A percentile compares a stretch with the other conserved stretches of the same genome.
phyloP scores from a whole-genome alignment of 1,140 invertebrate genomes.

The Scylla paramamosain region DNA sequence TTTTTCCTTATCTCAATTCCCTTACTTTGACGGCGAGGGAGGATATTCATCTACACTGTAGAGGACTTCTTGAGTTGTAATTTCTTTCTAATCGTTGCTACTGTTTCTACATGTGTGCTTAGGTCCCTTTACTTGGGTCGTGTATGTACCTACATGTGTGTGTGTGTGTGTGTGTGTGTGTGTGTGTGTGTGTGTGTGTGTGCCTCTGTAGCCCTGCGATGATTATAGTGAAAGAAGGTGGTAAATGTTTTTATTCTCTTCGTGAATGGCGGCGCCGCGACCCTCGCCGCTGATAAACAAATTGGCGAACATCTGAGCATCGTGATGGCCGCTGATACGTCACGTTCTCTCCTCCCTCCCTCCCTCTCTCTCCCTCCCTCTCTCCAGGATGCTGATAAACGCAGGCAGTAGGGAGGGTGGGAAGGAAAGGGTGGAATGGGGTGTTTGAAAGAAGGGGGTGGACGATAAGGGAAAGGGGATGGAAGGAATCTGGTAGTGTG shows the following conservation, averaged over 20 bases:
- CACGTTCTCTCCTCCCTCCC: not conserved
- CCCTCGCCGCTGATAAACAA: slow-evolving; percentile 26
- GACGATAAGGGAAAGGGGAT: not conserved
- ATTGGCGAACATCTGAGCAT: slow-evolving; percentile 56
- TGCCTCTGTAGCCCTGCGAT: not conserved
- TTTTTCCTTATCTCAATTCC: not conserved
- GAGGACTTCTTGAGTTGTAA: too few relatives aligned
- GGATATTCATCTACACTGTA: not conserved
- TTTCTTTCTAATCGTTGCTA: too few relatives aligned
- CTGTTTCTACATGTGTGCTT: too few relatives aligned
- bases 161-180: too few relatives aligned
- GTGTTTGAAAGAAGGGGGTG: not conserved
- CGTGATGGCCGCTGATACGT: slow-evolving; percentile 46
- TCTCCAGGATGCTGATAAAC: slow-evolving; percentile 8
- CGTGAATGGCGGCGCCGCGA: slow-evolving; percentile 8
- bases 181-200: too few relatives aligned
- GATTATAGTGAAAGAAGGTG: not conserved
- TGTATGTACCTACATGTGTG: not conserved
- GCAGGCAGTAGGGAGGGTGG: not conserved
- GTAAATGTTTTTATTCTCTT: not conserved
- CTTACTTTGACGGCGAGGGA: not conserved
- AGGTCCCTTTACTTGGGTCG: too few relatives aligned
- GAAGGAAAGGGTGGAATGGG: not conserved
- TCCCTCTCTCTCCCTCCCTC: not conserved
- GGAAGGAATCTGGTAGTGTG: not conserved